Evolutionary conservation across 1,140 invertebrate genomes (phyloP), one percentile per base, ranked within the genome.

Genomic region (Neelides sp.): DNA sequence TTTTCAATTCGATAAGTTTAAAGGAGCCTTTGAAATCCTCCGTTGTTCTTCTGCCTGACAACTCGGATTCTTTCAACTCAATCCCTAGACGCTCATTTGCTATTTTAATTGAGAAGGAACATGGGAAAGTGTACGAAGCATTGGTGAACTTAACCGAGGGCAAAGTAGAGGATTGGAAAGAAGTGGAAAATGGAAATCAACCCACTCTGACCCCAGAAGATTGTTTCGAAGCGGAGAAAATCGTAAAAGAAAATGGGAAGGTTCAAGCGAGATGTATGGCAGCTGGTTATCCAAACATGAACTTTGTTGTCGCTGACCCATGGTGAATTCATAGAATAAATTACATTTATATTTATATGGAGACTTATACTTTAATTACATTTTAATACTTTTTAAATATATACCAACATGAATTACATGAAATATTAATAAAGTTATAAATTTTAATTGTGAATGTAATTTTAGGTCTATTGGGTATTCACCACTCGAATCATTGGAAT

Each of bases 1-100:
- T 60, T 35, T 60, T 60, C 46, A 60, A 60, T 34, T 57, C 58
- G 15, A 54, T 60, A 24, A 45, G 22, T 5, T 37, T 60, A 10
- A 10, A 40, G 17, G 58, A 60, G 32, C 58, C 58, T 15, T 19
- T 32, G 13, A 60, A 60, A 26, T n/a, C n/a, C n/a, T n/a, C n/a
- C n/a, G 3, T 26, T 22, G 34, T 40, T 3, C 22, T 60, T 2
- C 23, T 55, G 10, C 49, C 51, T 3, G 10, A 27, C 30, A 37
- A 32, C 8, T 35, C 37, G 3, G 22, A 7, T 5, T 44, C 4
- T 17, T 23, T 13, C 19, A 44, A 7, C 7, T 20, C 12, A 4
- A 50, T 59, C 35, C 20, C 20, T n/a, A 20, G 53, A n/a, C 48
- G 50, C 22, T 17, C 46, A 4, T 54, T 55, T 27, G 32, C 32